Percentiles rank a stretch among this genome's conserved stretches.
These are phyloP conservation scores for Phyllostomus discolor DNA, from an alignment of 2,113 vertebrate genomes.

Conservation along the genomic window DNA sequence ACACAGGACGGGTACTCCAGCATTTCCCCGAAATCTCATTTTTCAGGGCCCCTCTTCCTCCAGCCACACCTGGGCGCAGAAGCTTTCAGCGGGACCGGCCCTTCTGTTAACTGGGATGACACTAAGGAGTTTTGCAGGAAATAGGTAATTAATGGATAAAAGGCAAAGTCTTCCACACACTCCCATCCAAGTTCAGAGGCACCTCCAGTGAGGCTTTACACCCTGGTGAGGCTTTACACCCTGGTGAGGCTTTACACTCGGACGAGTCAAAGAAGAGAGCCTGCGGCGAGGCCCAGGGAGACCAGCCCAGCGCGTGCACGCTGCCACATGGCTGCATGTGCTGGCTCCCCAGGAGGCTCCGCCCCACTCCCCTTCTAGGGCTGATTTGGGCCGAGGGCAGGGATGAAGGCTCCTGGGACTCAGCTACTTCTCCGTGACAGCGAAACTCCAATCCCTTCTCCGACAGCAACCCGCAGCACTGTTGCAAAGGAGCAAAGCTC, in stretches of 20 bases:
- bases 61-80: background rate
- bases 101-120: background rate
- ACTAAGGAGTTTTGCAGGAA: background rate
- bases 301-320: background rate
- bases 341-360: background rate
- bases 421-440: background rate
- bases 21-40: background rate
- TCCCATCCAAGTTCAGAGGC: background rate
- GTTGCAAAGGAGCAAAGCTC: background rate
- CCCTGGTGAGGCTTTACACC: background rate
- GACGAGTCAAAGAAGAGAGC: background rate
- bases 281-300: background rate
- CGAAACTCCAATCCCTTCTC: background rate
- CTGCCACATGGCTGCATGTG: accelerated
- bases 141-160: background rate
- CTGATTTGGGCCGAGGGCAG: background rate
- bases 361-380: background rate
- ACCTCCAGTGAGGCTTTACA: background rate
- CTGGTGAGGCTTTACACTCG: background rate
- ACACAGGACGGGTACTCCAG: background rate
- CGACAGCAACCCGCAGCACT: background rate
- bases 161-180: background rate
- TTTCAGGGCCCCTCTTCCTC: slow-evolving; percentile 38
- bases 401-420: background rate
- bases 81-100: background rate